Evolutionary conservation across 2,113 vertebrate genomes (phyloP).

Genomic region (Apodemus speciosus): DNA sequence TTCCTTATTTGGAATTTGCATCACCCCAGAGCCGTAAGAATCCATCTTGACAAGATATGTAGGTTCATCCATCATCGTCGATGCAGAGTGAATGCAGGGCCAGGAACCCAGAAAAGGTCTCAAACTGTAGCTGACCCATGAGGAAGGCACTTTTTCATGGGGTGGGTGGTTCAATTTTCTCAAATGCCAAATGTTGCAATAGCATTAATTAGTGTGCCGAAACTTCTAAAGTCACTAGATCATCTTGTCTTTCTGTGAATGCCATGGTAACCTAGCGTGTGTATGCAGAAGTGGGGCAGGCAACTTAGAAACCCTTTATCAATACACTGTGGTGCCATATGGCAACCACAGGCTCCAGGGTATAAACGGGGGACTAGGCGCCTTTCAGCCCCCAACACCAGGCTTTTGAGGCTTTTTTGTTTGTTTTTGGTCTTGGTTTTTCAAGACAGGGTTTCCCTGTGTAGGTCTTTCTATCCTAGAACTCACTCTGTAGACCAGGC

Average conservation of each 20-base stretch:
- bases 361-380: neutral
- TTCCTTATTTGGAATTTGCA: constrained; percentile 44
- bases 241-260: neutral
- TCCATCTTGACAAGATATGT: neutral
- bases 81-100: neutral
- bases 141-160: neutral
- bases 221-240: neutral
- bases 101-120: no score
- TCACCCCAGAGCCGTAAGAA: neutral
- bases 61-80: neutral
- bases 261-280: neutral
- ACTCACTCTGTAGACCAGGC: no score
- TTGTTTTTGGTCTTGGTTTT: no score
- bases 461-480: no score
- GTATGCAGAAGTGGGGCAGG: neutral
- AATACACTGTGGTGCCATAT: neutral
- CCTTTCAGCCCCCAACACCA: neutral
- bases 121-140: neutral
- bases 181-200: neutral
- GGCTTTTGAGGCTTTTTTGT: neutral
- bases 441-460: no score
- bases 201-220: neutral
- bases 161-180: neutral
- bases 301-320: neutral
- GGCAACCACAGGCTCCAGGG: neutral